Percentiles rank a stretch among this genome's conserved stretches.
These are phyloP conservation scores for Aldabrachelys gigantea DNA, from an alignment of 2,113 vertebrate genomes.

Conservation along the genomic window DNA sequence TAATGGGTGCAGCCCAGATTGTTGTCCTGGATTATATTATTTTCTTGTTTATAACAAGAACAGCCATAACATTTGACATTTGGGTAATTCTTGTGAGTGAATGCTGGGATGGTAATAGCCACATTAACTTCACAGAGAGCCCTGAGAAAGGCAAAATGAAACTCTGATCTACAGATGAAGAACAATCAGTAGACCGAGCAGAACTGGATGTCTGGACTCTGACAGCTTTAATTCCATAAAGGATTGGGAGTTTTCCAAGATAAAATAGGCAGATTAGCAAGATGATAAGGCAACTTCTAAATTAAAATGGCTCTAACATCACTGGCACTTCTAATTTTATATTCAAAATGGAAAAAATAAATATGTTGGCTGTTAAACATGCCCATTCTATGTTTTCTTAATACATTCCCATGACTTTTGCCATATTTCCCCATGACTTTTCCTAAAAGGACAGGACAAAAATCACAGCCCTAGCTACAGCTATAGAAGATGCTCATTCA, in stretches of 20 bases:
- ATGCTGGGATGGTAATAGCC: neutral
- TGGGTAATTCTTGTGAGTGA: neutral
- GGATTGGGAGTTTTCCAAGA: neutral
- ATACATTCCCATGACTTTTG: neutral
- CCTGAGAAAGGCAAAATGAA: neutral
- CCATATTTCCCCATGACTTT: neutral
- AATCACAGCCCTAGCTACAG: neutral
- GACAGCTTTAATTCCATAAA: neutral
- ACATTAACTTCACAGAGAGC: neutral
- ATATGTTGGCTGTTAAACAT: neutral
- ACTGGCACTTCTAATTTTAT: neutral
- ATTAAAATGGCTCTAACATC: neutral
- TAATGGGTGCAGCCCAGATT: neutral
- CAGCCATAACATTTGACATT: neutral
- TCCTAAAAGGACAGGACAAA: neutral
- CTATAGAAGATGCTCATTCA: conserved; percentile 1
- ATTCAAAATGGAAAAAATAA: neutral
- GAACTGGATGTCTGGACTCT: neutral
- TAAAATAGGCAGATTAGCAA: neutral
- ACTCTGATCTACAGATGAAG: neutral
- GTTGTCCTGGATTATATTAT: neutral
- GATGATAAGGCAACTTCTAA: neutral
- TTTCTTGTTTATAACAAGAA: neutral
- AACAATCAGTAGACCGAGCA: neutral
- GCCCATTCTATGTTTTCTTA: neutral